Conservation (phyloP, 1,140 invertebrate species). For the Asobara japonica region DNA sequence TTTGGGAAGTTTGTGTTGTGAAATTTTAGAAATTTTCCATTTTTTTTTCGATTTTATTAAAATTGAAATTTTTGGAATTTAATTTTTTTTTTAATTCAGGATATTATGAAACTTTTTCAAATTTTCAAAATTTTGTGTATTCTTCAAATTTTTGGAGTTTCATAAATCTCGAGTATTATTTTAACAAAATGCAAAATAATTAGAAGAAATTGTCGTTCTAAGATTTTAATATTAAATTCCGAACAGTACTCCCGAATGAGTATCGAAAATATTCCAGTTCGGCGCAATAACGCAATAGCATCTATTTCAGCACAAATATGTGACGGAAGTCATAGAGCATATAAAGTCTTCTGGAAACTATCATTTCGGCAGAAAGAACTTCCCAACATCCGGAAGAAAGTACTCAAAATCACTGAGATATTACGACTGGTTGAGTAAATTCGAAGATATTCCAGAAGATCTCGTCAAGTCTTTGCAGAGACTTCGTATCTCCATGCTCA, state of each 20-base stretch:
- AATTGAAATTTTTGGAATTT: too few relatives aligned
- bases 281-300: slow-evolving; percentile 2
- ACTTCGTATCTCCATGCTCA: slow-evolving; percentile 63
- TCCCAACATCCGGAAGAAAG: slow-evolving; percentile 72
- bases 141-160: too few relatives aligned
- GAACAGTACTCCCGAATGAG: neutral
- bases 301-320: slow-evolving; percentile 54
- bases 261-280: neutral
- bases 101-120: too few relatives aligned
- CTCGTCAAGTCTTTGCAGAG: slow-evolving; percentile 40
- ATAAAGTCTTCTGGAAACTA: slow-evolving; percentile 80
- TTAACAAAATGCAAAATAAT: too few relatives aligned
- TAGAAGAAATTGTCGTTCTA: too few relatives aligned
- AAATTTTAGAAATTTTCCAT: too few relatives aligned
- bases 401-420: slow-evolving; percentile 81
- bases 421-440: slow-evolving; percentile 67
- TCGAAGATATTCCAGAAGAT: slow-evolving; percentile 44
- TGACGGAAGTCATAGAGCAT: slow-evolving; percentile 64
- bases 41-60: too few relatives aligned
- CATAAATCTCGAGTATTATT: too few relatives aligned
- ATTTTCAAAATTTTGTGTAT: too few relatives aligned
- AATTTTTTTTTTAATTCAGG: too few relatives aligned
- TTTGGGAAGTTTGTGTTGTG: too few relatives aligned
- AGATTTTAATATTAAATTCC: neutral
- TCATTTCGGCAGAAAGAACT: slow-evolving; percentile 73